phyloP scores from a whole-genome alignment of 2,797 vertebrate species.

The Mallotus villosus region DNA sequence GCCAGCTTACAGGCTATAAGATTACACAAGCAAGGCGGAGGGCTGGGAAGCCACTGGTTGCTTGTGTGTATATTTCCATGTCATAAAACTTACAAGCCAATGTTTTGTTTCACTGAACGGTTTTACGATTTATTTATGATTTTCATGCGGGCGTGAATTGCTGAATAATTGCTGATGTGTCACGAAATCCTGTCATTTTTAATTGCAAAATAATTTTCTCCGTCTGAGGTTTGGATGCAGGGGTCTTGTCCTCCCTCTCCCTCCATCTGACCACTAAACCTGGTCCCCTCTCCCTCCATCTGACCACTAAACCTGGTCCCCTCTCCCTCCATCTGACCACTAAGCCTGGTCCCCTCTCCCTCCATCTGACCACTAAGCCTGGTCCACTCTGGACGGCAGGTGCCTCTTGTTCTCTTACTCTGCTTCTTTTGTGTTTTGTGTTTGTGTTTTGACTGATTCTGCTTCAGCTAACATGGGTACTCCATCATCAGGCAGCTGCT shows the following conservation, averaged over 20 bases:
- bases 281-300: too few species aligned
- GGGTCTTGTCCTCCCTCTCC: too few species aligned
- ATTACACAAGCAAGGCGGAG: conserved; percentile 33
- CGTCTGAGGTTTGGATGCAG: too few species aligned
- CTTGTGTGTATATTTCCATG: conserved; percentile 40
- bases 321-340: too few species aligned
- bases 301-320: too few species aligned
- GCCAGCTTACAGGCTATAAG: conserved; percentile 48
- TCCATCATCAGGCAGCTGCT: conserved; percentile 60
- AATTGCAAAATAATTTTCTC: conserved; percentile 23
- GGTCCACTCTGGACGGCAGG: conserved; percentile 13
- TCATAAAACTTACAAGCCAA: conserved; percentile 23
- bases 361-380: conserved; percentile 26
- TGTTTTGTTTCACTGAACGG: conserved; percentile 34
- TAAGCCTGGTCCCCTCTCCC: too few species aligned
- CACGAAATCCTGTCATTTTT: conserved; percentile 10
- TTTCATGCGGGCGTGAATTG: conserved; percentile 9
- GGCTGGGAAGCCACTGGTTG: conserved; percentile 29
- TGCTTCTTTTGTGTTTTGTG: conserved; percentile 52
- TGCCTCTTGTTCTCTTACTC: conserved; percentile 41
- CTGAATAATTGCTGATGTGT: neutral
- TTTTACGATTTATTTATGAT: conserved; percentile 42
- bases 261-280: too few species aligned
- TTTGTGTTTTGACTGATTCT: conserved; percentile 50
- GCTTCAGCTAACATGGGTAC: conserved; percentile 48